Conservation (phyloP, 2,888 invertebrate species). For the Drosophila percnosoma region DNA sequence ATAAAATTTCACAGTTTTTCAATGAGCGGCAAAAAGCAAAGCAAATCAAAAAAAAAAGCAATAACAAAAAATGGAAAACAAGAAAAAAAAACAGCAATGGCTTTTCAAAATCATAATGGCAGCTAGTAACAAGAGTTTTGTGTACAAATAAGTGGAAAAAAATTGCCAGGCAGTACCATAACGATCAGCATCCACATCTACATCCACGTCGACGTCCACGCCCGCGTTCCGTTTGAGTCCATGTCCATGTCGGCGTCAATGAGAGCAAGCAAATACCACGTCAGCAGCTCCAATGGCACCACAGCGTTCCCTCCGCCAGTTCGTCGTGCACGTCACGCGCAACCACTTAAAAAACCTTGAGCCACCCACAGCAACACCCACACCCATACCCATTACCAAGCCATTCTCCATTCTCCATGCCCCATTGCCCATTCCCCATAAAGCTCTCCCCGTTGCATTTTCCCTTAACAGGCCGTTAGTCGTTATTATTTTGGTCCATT, state of each 20-base stretch:
- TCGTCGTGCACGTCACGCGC: conserved; percentile 72
- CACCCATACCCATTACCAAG: conserved; percentile 34
- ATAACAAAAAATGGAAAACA: conserved; percentile 36
- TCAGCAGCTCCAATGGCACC: conserved; percentile 66
- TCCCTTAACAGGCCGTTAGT: conserved; percentile 78
- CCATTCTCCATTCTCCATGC: conserved; percentile 59
- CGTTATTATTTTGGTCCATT: conserved; percentile 84
- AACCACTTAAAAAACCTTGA: conserved; percentile 83
- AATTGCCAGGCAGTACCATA: conserved; percentile 51
- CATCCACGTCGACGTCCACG: conserved; percentile 19
- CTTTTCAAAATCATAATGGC: conserved; percentile 84
- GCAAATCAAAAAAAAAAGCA: conserved; percentile 15
- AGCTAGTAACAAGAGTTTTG: conserved; percentile 83
- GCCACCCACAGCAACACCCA: conserved; percentile 26
- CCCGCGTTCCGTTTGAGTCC: conserved; percentile 11
- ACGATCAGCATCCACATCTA: conserved; percentile 52
- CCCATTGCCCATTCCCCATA: conserved; percentile 57
- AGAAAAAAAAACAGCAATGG: conserved; percentile 70
- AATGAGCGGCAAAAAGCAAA: conserved; percentile 68
- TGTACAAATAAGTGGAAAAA: conserved; percentile 73
- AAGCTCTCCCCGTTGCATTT: conserved; percentile 59
- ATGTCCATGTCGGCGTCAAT: conserved; percentile 51
- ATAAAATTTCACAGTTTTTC: conserved; percentile 83
- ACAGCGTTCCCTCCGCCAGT: conserved; percentile 14
- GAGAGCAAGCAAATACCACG: conserved; percentile 73